Percentiles rank a stretch among this genome's conserved stretches.
These are phyloP conservation scores for Copsychus sechellarum DNA, from an alignment of 2,113 vertebrate genomes.

Conservation along the genomic window DNA sequence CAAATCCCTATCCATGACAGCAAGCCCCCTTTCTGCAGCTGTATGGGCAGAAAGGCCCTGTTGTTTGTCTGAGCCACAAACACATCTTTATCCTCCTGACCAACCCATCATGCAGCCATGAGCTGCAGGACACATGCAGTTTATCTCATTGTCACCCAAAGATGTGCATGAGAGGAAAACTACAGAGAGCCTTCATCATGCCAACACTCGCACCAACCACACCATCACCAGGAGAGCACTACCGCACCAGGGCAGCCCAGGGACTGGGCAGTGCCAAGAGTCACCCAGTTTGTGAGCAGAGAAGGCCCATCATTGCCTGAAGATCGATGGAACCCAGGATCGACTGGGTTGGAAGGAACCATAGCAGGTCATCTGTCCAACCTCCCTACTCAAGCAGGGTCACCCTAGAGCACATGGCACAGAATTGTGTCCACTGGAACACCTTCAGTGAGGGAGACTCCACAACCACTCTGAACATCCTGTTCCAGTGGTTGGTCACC, in stretches of 20 bases:
- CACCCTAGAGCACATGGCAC: neutral
- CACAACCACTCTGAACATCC: neutral
- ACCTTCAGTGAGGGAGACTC: neutral
- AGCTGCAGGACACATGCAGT: neutral
- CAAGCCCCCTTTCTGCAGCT: neutral
- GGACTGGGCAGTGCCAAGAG: neutral
- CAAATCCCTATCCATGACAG: neutral
- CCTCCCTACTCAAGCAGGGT: neutral
- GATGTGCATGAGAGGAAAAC: neutral
- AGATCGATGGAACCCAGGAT: neutral
- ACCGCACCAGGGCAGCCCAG: neutral
- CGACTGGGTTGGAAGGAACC: fast-evolving
- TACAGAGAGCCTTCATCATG: fast-evolving
- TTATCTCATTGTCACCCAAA: neutral
- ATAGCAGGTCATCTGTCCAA: neutral
- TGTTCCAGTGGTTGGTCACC: neutral
- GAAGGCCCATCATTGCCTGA: fast-evolving
- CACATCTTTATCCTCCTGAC: neutral
- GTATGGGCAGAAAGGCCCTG: neutral
- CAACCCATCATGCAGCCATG: fast-evolving
- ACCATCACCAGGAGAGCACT: neutral
- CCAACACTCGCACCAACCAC: neutral
- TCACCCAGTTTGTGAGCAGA: fast-evolving
- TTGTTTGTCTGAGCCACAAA: neutral
- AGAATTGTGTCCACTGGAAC: neutral